phyloP scores from a whole-genome alignment of 2,888 invertebrate species.

The Mystacides longicornis region DNA sequence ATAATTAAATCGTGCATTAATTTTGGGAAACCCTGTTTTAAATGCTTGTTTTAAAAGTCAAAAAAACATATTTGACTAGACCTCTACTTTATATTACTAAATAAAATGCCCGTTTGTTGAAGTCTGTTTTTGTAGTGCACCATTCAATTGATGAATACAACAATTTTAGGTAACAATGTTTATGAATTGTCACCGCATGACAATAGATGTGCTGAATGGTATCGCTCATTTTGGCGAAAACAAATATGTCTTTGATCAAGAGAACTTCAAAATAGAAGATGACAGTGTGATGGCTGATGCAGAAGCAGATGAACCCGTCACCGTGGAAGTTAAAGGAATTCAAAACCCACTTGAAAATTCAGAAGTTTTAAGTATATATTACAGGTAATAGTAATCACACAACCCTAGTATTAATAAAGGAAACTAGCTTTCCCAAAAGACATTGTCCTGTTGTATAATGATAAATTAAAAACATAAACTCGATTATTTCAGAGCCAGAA shows the following conservation, averaged over 20 bases:
- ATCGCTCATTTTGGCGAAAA: conserved; percentile 52
- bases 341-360: conserved; percentile 47
- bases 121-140: background rate
- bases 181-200: conserved; percentile 50
- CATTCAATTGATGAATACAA: background rate
- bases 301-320: conserved; percentile 46
- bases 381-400: conserved; percentile 35
- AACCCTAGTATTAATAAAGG: background rate
- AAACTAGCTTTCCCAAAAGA: background rate
- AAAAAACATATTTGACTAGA: too few relatives aligned
- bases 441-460: background rate
- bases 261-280: conserved; percentile 48
- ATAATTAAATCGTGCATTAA: too few relatives aligned
- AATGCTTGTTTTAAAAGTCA: too few relatives aligned
- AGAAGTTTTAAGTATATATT: conserved; percentile 43
- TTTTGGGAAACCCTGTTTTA: too few relatives aligned
- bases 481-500: conserved; percentile 38
- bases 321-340: conserved; percentile 35
- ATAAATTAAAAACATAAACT: background rate
- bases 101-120: background rate
- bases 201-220: conserved; percentile 49
- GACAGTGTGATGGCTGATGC: conserved; percentile 41
- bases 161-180: conserved; percentile 46
- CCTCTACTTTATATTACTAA: too few relatives aligned
- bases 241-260: conserved; percentile 49